Percentiles rank a stretch among this genome's conserved stretches.
Evolutionary conservation across 2,888 invertebrate species (phyloP).

Genomic region (Rapana venosa): DNA sequence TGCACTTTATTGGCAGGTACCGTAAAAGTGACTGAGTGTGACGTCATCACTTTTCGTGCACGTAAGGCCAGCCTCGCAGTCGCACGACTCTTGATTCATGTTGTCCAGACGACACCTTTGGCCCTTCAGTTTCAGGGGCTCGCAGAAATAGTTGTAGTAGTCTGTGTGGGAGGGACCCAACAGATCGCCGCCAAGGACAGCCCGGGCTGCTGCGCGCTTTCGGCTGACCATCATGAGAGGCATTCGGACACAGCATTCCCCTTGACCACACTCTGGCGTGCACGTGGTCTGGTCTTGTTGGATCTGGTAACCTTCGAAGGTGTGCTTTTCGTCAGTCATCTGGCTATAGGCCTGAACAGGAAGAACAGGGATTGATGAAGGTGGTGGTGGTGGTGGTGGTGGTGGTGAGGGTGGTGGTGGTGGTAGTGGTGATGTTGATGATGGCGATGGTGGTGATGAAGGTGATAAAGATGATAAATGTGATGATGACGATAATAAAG

Average conservation of each 20-base stretch:
- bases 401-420: no score
- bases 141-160: constrained; percentile 62
- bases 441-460: no score
- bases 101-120: not conserved
- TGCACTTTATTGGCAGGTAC: not conserved
- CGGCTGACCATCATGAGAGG: not conserved
- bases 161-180: constrained; percentile 73
- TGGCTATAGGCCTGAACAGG: no score
- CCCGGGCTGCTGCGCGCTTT: constrained; percentile 55
- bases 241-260: not conserved
- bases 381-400: no score
- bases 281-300: not conserved
- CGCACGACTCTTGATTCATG: not conserved
- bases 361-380: no score
- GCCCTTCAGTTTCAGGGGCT: constrained; percentile 62
- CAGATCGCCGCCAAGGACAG: constrained; percentile 71
- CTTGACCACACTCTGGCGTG: not conserved
- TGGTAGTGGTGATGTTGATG: no score
- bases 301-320: no score
- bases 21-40: not conserved
- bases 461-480: no score
- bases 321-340: no score
- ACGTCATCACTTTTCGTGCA: not conserved
- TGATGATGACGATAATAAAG: no score
- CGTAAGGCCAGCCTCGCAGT: not conserved